Base-by-base conservation (phyloP, 2,888 invertebrate species). In the Fragum sueziense region DNA sequence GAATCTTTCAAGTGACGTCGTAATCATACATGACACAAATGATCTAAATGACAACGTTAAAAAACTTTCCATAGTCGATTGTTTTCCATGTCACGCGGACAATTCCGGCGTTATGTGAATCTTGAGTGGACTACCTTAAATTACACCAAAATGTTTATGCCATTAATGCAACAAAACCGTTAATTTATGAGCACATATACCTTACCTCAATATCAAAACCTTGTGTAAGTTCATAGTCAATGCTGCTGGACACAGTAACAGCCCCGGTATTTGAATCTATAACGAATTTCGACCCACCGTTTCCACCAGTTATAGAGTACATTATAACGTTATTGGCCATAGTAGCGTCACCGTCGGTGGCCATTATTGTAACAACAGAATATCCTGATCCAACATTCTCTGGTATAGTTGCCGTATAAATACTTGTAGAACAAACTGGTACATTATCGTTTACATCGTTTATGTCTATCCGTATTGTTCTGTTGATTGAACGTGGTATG, bases 151-250 rank as follows among this genome's bases (percentile, higher is more conserved):
- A 9, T 41, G 41, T 17, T 17, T 11, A 41, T n/a, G n/a, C n/a
- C n/a, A n/a, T n/a, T n/a, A n/a, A n/a, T n/a, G n/a, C 54, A n/a
- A 17, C 54, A 54, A 7, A 7, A 54, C 17, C 17, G 17, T 41
- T 41, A 9, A 41, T 41, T 11, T 41, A 41, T 17, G 17, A 11
- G 41, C 41, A 41, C 9, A 41, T 41, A 41, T 41, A 41, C 2
- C 84, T 72, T 3, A 91, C 79, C 2, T 80, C 76, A 0, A 91
- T 72, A 6, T 82, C 80, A 76, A 88, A 91, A 3, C 70, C 62
- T 3, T 70, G 61, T n/a, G 77, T 76, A 0, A 79, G 71, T 76
- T 91, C 91, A 68, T 88, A 90, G 76, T 91, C 91, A 20, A 86
- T 79, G 11, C 70, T 74, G 0, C 74, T 84, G 3, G 62, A 70